Evolutionary conservation across 2,797 vertebrate genomes (phyloP).

Genomic region (Sylvilagus floridanus): DNA sequence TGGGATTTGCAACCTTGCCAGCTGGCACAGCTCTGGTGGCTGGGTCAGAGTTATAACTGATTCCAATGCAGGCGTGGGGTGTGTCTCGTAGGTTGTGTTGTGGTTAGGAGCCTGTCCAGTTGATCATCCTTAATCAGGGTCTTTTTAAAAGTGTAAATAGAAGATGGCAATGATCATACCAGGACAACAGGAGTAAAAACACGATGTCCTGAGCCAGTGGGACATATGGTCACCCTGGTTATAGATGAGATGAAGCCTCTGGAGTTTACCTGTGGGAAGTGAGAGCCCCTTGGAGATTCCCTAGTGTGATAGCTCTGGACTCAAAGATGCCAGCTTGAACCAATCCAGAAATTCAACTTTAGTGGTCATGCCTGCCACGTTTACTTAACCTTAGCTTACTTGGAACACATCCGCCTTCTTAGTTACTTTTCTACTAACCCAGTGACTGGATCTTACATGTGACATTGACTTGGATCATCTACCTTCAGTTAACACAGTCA

Average conservation of each 20-base stretch:
- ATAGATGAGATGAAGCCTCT: background rate
- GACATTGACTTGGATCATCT: background rate
- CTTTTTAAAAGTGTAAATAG: constrained; percentile 10
- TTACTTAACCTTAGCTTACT: background rate
- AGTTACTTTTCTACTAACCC: background rate
- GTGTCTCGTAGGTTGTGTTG: background rate
- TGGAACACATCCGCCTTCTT: background rate
- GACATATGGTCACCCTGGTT: background rate
- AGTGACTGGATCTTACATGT: background rate
- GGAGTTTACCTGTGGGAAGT: too few relatives aligned
- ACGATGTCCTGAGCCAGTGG: background rate
- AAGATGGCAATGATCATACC: constrained; percentile 18
- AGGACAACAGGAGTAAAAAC: background rate
- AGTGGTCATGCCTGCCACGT: background rate
- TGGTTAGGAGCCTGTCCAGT: background rate
- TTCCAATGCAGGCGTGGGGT: background rate
- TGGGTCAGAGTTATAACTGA: constrained; percentile 24
- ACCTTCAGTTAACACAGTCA: background rate
- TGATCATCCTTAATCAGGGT: background rate
- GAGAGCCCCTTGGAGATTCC: background rate
- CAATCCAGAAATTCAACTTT: background rate
- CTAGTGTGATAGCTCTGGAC: background rate
- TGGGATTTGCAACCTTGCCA: background rate
- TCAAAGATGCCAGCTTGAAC: background rate
- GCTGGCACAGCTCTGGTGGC: background rate